These are phyloP conservation scores for Aphelinus atriplicis DNA, from an alignment of 1,140 invertebrate species.

Conservation along the genomic window DNA sequence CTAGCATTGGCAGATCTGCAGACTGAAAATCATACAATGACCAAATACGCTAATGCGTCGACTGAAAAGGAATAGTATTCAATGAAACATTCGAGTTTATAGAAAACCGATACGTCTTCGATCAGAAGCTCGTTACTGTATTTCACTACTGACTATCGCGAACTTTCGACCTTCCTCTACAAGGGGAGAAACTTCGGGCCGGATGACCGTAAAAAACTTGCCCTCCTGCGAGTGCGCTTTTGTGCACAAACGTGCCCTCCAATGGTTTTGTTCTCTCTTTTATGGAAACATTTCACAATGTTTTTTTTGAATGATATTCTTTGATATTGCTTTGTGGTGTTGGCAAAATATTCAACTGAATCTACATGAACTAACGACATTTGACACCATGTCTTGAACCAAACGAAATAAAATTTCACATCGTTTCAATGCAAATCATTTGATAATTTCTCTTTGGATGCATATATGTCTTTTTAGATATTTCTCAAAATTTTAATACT, in stretches of 20 bases:
- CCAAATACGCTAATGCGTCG: constrained; percentile 35
- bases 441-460: no score
- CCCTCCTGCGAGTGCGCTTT: neutral
- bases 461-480: no score
- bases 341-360: no score
- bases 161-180: constrained; percentile 14
- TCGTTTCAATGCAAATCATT: no score
- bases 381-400: no score
- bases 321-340: no score
- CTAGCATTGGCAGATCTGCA: no score
- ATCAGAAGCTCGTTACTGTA: constrained; percentile 41
- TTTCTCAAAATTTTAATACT: no score
- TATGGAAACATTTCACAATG: constrained; percentile 21
- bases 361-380: no score
- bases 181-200: constrained; percentile 22
- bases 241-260: constrained; percentile 7
- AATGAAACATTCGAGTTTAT: constrained; percentile 39
- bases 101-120: constrained; percentile 40
- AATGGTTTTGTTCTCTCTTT: constrained; percentile 18
- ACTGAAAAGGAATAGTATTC: constrained; percentile 33
- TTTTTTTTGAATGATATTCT: neutral
- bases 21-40: constrained; percentile 26
- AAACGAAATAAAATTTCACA: no score
- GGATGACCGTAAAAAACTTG: constrained; percentile 24
- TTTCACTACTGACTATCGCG: constrained; percentile 27